Evolutionary conservation across 37 sponge, comb jelly and placozoan species (phyloP).

Genomic region (Dysidea cf. avara): DNA sequence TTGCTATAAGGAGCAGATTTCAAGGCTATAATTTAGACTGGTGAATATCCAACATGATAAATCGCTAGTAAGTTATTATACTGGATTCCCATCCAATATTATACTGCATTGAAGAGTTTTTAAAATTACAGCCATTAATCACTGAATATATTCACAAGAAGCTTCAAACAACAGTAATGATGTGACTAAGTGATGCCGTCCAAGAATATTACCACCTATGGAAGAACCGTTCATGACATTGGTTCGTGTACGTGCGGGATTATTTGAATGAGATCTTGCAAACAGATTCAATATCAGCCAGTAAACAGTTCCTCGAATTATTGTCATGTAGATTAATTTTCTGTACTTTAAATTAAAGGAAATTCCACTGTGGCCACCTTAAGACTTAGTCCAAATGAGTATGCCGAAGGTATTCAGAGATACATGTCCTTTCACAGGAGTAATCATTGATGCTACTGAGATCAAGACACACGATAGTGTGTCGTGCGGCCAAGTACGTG

Average conservation of each 20-base stretch:
- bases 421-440: conserved; percentile 27
- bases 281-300: conserved; percentile 14
- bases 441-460: conserved; percentile 38
- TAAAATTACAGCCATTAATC: conserved; percentile 13
- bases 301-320: conserved; percentile 30
- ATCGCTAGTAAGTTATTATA: conserved; percentile 30
- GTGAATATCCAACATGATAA: conserved; percentile 25
- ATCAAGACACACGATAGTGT: too few relatives aligned
- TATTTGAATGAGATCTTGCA: conserved; percentile 30
- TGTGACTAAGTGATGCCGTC: background rate
- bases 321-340: conserved; percentile 29
- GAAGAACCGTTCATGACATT: conserved; percentile 36
- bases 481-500: too few relatives aligned
- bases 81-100: conserved; percentile 45
- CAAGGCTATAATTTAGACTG: background rate
- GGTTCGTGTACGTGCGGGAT: conserved; percentile 15
- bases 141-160: conserved; percentile 11
- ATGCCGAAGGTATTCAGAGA: conserved; percentile 44
- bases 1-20: too few relatives aligned
- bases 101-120: conserved; percentile 12
- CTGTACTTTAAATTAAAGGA: too few relatives aligned
- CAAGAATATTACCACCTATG: conserved; percentile 12
- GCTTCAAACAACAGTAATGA: conserved; percentile 1
- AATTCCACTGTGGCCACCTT: conserved; percentile 35
- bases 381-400: conserved; percentile 1